Evolutionary conservation across 2,888 invertebrate genomes (phyloP).

Genomic region (Lagria hirta): DNA sequence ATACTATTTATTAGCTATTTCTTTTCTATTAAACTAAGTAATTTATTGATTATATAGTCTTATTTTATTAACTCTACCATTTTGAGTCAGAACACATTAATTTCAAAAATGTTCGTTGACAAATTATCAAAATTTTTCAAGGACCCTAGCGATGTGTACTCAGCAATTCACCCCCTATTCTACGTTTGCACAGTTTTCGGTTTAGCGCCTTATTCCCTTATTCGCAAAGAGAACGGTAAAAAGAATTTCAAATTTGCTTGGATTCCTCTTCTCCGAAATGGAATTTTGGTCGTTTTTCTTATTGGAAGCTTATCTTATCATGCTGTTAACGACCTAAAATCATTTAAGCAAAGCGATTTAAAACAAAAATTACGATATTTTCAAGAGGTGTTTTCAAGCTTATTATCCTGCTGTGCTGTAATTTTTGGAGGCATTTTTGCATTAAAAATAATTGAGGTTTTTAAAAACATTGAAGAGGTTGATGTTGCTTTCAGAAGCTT

Average conservation of each 20-base stretch:
- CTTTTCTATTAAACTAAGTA: no score
- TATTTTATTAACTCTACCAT: neutral
- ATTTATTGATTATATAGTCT: no score
- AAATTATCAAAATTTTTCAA: constrained; percentile 20
- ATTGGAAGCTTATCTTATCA: constrained; percentile 27
- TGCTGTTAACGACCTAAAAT: constrained; percentile 3
- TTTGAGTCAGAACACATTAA: constrained; percentile 1
- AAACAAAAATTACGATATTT: constrained; percentile 28
- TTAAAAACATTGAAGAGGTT: constrained; percentile 34
- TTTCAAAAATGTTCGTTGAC: constrained; percentile 14
- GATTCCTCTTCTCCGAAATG: constrained; percentile 12
- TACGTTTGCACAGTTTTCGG: constrained; percentile 23
- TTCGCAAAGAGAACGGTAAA: constrained; percentile 8
- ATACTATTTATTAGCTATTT: no score
- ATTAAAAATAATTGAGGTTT: constrained; percentile 32
- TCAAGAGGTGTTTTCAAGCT: constrained; percentile 29
- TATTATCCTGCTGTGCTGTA: constrained; percentile 29
- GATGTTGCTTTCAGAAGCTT: constrained; percentile 34
- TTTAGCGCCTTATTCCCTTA: constrained; percentile 24
- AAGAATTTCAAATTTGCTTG: constrained; percentile 15
- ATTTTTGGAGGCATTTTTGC: constrained; percentile 32
- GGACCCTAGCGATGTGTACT: constrained; percentile 25
- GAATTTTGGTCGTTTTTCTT: constrained; percentile 16
- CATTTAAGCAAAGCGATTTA: constrained; percentile 14
- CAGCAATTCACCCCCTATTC: constrained; percentile 26